phyloP scores from a whole-genome alignment of 2,888 invertebrate species.

The Ypsolopha sequella region DNA sequence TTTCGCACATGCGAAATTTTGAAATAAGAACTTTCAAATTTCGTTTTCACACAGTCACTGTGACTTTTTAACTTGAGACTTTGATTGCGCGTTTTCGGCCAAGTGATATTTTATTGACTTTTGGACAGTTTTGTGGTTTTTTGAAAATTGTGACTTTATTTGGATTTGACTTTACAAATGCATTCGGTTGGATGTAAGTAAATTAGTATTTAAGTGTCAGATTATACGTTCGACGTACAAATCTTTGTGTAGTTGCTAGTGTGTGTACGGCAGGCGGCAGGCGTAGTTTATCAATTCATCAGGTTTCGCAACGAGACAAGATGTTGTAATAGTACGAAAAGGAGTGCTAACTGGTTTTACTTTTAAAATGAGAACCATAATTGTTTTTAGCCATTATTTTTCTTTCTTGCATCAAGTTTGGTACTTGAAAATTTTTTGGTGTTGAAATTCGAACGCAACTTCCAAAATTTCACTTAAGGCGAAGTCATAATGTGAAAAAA shows the following conservation, averaged over 20 bases:
- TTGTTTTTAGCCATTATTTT: too few species aligned
- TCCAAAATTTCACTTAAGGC: background rate
- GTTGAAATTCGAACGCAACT: too few species aligned
- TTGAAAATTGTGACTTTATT: background rate
- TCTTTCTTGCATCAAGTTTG: too few species aligned
- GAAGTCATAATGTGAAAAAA: background rate
- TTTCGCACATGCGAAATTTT: constrained; percentile 19
- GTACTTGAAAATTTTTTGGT: too few species aligned
- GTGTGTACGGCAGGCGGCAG: background rate
- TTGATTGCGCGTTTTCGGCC: background rate
- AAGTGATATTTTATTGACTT: background rate
- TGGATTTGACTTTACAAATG: constrained; percentile 3
- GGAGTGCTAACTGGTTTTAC: background rate
- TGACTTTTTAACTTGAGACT: background rate
- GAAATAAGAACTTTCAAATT: constrained; percentile 16
- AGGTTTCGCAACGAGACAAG: background rate
- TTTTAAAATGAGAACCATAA: background rate
- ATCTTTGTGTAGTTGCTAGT: background rate
- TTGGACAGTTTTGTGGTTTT: background rate
- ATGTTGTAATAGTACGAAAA: background rate
- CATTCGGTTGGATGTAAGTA: constrained; percentile 50
- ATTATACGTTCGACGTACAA: constrained; percentile 55
- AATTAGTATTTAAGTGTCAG: constrained; percentile 26
- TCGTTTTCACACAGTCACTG: background rate
- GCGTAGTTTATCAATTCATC: constrained; percentile 1